These are phyloP conservation scores for Caranx melampygus DNA, from an alignment of 2,113 vertebrate species.

Conservation along the genomic window DNA sequence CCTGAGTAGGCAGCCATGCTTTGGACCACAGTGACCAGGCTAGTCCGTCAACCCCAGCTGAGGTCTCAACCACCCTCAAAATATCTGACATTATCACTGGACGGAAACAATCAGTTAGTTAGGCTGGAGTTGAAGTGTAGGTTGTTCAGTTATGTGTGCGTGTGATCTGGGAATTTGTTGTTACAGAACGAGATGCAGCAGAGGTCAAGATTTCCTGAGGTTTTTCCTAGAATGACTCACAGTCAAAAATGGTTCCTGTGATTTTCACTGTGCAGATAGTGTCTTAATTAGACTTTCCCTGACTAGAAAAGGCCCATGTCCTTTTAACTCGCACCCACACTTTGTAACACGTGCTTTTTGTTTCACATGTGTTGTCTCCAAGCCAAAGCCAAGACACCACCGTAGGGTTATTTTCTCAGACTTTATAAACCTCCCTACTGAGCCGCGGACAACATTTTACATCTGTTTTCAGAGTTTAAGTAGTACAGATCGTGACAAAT, in stretches of 20 bases:
- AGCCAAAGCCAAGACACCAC: neutral
- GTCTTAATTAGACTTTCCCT: too few species aligned
- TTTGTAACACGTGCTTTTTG: neutral
- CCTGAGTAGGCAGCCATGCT: conserved; percentile 46
- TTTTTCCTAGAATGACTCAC: neutral
- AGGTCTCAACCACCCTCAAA: conserved; percentile 49
- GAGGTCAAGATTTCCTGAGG: neutral
- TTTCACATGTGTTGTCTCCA: neutral
- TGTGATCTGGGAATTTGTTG: neutral
- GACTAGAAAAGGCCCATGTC: neutral
- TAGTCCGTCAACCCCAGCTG: conserved; percentile 34
- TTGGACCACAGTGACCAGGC: conserved; percentile 64
- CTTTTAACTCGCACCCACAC: neutral
- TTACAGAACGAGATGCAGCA: neutral
- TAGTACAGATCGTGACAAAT: neutral
- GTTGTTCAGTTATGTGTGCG: neutral
- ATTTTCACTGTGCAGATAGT: too few species aligned
- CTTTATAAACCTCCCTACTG: neutral
- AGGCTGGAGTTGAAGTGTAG: neutral
- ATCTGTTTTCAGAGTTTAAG: neutral
- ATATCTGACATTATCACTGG: conserved; percentile 46
- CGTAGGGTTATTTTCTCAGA: neutral
- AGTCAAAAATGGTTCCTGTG: neutral
- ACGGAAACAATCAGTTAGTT: conserved; percentile 1
- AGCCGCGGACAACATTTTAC: neutral